Conservation (phyloP, 2,888 invertebrate species). For the Leptopterna dolabrata region DNA sequence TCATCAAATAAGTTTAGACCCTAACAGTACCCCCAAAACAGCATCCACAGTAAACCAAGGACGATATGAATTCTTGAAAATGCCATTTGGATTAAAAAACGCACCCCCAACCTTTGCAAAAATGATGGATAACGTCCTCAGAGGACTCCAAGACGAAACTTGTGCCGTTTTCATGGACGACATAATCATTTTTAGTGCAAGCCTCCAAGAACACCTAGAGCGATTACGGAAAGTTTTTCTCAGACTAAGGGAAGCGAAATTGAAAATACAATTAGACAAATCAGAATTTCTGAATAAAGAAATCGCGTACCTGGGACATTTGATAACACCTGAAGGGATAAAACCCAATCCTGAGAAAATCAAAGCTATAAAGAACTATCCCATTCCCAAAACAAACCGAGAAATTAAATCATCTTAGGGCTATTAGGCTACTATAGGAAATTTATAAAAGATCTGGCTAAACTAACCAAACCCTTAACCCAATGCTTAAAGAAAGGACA, state of each 20-base stretch:
- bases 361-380: slow-evolving; percentile 42
- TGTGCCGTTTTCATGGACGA: slow-evolving; percentile 43
- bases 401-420: neutral
- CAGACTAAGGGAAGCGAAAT: slow-evolving; percentile 17
- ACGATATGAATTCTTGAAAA: slow-evolving; percentile 17
- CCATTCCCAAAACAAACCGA: slow-evolving; percentile 46
- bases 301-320: slow-evolving; percentile 49
- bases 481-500: neutral
- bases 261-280: slow-evolving; percentile 26
- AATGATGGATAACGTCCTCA: slow-evolving; percentile 53
- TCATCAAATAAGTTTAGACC: slow-evolving; percentile 44
- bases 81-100: slow-evolving; percentile 52
- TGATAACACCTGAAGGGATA: slow-evolving; percentile 41
- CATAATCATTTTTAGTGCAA: slow-evolving; percentile 20
- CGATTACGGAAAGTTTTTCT: slow-evolving; percentile 38
- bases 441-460: neutral
- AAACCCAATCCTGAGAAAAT: slow-evolving; percentile 45
- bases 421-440: neutral
- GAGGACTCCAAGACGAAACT: neutral
- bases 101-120: slow-evolving; percentile 59
- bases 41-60: too few species aligned
- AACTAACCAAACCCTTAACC: neutral
- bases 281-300: slow-evolving; percentile 50
- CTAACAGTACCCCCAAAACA: slow-evolving; percentile 17
- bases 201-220: slow-evolving; percentile 23